Base-by-base conservation (phyloP, 1,140 invertebrate genomes). In the Anoplolepis gracilipes region DNA sequence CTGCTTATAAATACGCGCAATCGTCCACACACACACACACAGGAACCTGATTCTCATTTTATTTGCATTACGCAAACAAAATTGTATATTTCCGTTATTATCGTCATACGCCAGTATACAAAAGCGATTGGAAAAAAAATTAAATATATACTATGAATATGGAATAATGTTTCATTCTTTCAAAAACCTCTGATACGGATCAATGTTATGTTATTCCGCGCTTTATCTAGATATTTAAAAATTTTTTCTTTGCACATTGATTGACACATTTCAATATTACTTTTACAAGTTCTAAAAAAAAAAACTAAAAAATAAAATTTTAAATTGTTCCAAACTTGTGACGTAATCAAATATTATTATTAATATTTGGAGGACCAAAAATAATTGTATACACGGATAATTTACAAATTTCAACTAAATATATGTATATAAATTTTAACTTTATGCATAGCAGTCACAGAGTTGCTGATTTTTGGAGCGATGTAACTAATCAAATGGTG, bases 21-120 rank as follows among this genome's bases (percentile, higher is more conserved):
- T 46, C 81, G 75, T 89, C 73, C 88, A 87, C 64, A 90, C 59
- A 90, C 88, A 87, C 70, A 89, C 53, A 90, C 67, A 79, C 85
- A 84, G 85, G 79, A 89, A 89, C 67, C 77, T 82, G 46, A 86
- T 85, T 57, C 19, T 81, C 62, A 42, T 77, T 69, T 87, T 53
- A 77, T 67, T 77, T 65, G 42, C 75, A 73, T 42, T 64, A 70
- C 61, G 53, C 2, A 65, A 61, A 64, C 73, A 89, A 62, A 78
- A 85, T 88, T 85, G 49, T 69, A 70, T 85, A 33, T 61, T 61
- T 72, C 49, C n/a, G 11, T 86, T 36, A 62, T 61, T 70, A 82
- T 65, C 57, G 72, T 88, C 70, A 61, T 72, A 77, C 28, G 49
- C 33, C 49, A 73, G 39, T 69, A 69, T 84, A 73, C 28, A 57